Evolutionary conservation across 64 coral and sea anemone species (phyloP), one percentile per base, ranked within the genome.

Genomic region (Stylophora pistillata): DNA sequence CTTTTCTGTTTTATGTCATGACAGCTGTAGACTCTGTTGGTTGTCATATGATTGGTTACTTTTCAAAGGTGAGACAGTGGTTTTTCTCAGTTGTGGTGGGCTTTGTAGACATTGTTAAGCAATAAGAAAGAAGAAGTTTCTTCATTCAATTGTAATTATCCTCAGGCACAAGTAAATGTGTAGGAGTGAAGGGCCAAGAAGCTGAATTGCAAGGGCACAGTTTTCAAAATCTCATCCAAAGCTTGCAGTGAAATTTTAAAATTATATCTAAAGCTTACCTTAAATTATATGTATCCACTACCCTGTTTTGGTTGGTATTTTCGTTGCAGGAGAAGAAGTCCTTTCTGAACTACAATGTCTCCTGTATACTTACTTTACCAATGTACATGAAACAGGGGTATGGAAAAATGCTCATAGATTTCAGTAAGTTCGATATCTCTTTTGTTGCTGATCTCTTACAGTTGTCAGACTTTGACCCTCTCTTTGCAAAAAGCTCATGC

Each of bases 361-460:
- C 97, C 0, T 99, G 97, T 60, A 99, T 99, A 74, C 73, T 99
- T 23, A 93, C 93, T 9, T 85, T 99, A 13, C 97, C 97, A 25
- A 74, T 91, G 6, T 99, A 99, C 83, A 99, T 99, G 97, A 89
- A 93, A 74, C 93, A 92, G 87, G 97, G 97, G 9, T 99, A 93
- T 79, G 97, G 97, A 30, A 99, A 99, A 82, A 99, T 99, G 97
- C 87, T 99, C 0, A 95, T 99, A 69, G 97, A 95, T n/a, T 95
- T 99, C 41, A 99, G 97, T 99, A 90, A 99, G 97, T 95, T 26
- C 27, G 9, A n/a, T 10, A 25, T 52, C 41, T 2, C 20, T 2
- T 65, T 7, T 29, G 9, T 58, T 78, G 13, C 10, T 47, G 53
- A 52, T 34, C 17, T 74, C 14, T 28, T 37, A 41, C 13, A 12